Evolutionary conservation across 1,140 invertebrate genomes (phyloP).

Genomic region (Halictus rubicundus): DNA sequence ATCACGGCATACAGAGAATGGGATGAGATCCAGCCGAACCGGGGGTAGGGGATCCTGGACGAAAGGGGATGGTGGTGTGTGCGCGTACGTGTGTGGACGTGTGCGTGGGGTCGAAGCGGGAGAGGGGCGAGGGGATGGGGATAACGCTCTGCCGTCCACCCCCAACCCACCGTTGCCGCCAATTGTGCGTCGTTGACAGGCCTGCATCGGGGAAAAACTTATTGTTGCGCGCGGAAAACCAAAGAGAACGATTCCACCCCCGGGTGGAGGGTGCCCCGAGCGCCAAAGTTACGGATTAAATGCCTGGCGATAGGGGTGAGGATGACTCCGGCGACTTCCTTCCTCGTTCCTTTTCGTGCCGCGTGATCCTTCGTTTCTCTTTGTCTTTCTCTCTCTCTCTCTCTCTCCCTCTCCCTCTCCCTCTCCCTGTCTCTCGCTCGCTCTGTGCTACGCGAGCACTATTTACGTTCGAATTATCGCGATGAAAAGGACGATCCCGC

Average conservation of each 20-base stretch:
- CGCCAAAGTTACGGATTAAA: slow-evolving; percentile 74
- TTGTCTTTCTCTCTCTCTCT: too few species aligned
- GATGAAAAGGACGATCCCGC: too few species aligned
- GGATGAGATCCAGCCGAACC: slow-evolving; percentile 71
- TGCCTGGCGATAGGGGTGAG: slow-evolving; percentile 53
- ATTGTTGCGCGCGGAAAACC: slow-evolving; percentile 76
- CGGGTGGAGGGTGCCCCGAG: slow-evolving; percentile 38
- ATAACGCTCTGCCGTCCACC: slow-evolving; percentile 49
- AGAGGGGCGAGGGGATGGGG: slow-evolving; percentile 9
- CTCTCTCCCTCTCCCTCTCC: too few species aligned
- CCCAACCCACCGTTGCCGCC: slow-evolving; percentile 72
- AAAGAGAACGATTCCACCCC: slow-evolving; percentile 71
- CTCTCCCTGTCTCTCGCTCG: too few species aligned
- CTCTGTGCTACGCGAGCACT: too few species aligned
- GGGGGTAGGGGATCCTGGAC: slow-evolving; percentile 73
- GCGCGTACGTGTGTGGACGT: too few species aligned
- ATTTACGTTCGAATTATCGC: too few species aligned
- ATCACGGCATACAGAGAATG: slow-evolving; percentile 77
- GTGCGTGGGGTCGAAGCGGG: neutral
- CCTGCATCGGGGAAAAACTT: slow-evolving; percentile 72
- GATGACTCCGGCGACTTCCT: slow-evolving; percentile 27
- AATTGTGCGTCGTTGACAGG: slow-evolving; percentile 77
- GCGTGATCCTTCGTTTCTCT: neutral
- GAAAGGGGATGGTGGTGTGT: slow-evolving; percentile 27
- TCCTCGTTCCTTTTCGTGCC: slow-evolving; percentile 19